Evolutionary conservation across 1,140 invertebrate species (phyloP).

Genomic region (Bombyx mandarina): DNA sequence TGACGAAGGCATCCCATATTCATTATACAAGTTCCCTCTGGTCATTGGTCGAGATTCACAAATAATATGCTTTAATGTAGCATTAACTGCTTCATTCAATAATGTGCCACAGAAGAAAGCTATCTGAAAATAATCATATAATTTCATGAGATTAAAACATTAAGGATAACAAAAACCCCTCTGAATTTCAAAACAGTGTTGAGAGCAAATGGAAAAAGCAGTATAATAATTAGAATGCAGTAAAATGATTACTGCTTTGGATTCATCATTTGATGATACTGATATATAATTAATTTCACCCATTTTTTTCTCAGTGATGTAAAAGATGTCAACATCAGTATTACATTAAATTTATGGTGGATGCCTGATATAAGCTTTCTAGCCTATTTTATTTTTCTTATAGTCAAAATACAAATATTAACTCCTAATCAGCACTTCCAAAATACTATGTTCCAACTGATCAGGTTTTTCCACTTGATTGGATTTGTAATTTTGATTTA

Average conservation of each 20-base stretch:
- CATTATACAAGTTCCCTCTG: slow-evolving; percentile 79
- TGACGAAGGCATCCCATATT: slow-evolving; percentile 96
- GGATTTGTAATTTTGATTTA: no score
- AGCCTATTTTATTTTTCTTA: no score
- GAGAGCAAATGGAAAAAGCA: slow-evolving; percentile 10
- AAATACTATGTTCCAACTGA: no score
- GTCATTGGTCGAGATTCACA: slow-evolving; percentile 83
- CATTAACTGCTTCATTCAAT: slow-evolving; percentile 86
- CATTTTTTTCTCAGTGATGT: background rate
- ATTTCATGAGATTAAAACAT: no score
- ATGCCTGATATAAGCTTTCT: no score
- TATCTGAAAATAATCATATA: slow-evolving; percentile 75
- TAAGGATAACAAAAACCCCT: no score
- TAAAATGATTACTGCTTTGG: background rate
- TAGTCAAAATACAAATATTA: no score
- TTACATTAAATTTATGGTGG: no score
- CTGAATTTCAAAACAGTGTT: no score
- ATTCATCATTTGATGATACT: background rate
- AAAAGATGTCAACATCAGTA: background rate
- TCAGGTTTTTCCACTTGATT: no score
- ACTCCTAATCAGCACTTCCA: no score
- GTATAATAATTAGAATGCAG: background rate
- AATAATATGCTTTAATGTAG: slow-evolving; percentile 86
- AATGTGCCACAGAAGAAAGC: slow-evolving; percentile 86
- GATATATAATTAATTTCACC: background rate